phyloP scores from a whole-genome alignment of 2,797 vertebrate species.

The Sebastes cheni region DNA sequence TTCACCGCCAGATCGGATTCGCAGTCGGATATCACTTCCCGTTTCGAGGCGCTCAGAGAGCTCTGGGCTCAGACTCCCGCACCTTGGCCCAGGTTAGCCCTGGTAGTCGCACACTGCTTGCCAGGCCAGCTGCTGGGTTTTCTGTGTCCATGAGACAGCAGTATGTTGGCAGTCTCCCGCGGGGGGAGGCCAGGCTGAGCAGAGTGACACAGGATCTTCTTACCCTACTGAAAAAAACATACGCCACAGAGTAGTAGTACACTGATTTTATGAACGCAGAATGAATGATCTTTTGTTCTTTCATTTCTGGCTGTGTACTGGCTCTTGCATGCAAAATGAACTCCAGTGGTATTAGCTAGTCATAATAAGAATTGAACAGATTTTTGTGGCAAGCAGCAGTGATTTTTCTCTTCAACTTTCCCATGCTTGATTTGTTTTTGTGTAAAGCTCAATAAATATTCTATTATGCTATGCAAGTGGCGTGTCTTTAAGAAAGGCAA shows the following conservation, averaged over 20 bases:
- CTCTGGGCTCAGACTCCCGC: constrained; percentile 39
- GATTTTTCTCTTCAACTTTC: constrained; percentile 20
- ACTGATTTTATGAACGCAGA: constrained; percentile 24
- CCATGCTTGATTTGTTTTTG: background rate
- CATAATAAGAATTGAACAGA: constrained; percentile 26
- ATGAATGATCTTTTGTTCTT: constrained; percentile 36
- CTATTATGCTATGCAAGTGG: background rate
- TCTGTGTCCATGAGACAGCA: constrained; percentile 70
- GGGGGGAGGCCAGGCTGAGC: constrained; percentile 36
- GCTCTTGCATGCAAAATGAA: constrained; percentile 14
- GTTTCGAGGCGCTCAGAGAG: background rate
- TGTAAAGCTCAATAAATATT: background rate
- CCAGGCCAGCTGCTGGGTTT: constrained; percentile 74
- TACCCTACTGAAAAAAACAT: constrained; percentile 26
- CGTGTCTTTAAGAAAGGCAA: background rate
- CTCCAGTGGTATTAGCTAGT: constrained; percentile 24
- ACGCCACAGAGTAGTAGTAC: background rate
- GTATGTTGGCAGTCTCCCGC: constrained; percentile 53
- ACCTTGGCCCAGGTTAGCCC: constrained; percentile 31
- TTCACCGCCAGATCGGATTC: constrained; percentile 46
- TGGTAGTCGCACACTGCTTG: constrained; percentile 27
- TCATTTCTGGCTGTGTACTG: background rate
- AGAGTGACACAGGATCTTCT: constrained; percentile 52
- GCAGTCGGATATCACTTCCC: constrained; percentile 46
- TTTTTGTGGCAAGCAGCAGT: constrained; percentile 23